Evolutionary conservation across 2,888 invertebrate genomes (phyloP).

Genomic region (Mesodorylaimus sp.): DNA sequence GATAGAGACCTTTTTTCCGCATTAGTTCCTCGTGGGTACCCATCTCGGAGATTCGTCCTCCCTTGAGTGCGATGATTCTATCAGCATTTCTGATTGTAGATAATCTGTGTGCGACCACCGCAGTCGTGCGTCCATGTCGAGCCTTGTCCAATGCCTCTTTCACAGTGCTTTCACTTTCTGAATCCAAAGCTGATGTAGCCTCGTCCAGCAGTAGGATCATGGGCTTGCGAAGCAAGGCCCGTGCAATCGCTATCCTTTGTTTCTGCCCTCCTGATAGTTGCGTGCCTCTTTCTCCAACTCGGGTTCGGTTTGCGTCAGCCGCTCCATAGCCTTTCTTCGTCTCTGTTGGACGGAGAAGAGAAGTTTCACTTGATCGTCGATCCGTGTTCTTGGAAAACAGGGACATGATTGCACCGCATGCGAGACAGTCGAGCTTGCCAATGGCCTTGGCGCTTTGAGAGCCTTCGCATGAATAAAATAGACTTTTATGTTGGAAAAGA

Average conservation of each 20-base stretch:
- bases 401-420: too few relatives aligned
- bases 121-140: constrained; percentile 33
- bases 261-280: constrained; percentile 31
- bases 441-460: too few relatives aligned
- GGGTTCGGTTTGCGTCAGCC: too few relatives aligned
- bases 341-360: too few relatives aligned
- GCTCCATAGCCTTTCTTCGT: too few relatives aligned
- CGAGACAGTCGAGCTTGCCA: too few relatives aligned
- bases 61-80: constrained; percentile 32
- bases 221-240: constrained; percentile 26
- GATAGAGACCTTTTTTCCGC: constrained; percentile 46
- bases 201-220: constrained; percentile 29
- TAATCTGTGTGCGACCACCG: constrained; percentile 37
- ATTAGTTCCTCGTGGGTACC: constrained; percentile 53
- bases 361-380: too few relatives aligned
- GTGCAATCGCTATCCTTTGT: constrained; percentile 30
- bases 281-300: constrained; percentile 27
- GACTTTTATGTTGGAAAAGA: too few relatives aligned
- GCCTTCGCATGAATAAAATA: too few relatives aligned
- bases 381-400: too few relatives aligned
- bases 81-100: constrained; percentile 39
- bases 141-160: constrained; percentile 41
- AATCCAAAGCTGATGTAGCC: constrained; percentile 31
- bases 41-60: constrained; percentile 43
- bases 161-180: constrained; percentile 17